Evolutionary conservation across 2,888 invertebrate genomes (phyloP), one percentile per base, ranked within the genome.

Genomic region (Himalopsyche anomala): DNA sequence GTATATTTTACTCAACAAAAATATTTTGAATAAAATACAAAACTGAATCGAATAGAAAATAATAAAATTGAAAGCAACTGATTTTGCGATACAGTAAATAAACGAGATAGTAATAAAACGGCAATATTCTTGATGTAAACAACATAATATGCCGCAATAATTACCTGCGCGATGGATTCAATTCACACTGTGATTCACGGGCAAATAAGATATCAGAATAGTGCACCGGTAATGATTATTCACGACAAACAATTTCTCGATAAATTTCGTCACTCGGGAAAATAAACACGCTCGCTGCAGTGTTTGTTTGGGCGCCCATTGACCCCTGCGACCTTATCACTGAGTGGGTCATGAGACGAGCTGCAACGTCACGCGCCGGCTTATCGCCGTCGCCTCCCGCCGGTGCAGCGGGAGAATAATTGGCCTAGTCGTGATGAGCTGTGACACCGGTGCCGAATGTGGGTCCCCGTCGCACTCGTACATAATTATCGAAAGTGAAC

Each of bases 291-390:
- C 74, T 15, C 74, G 36, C 74, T 36, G 74, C 36, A 74, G 74
- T 74, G 74, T 74, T 74, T 74, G 74, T 38, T 74, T 74, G 74
- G 36, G 74, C 74, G 74, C 74, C 28, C 74, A 74, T 36, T 74
- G 74, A 74, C 74, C 74, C 74, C 36, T 38, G 12, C 38, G 74
- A 74, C 74, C 74, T 74, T 74, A 74, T 74, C 74, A 74, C 74
- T 74, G 74, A 74, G 74, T 74, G 74, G 74, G 74, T 74, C 74
- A 74, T 74, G 74, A 74, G 74, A 74, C 74, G 74, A 74, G 74
- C 74, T 11, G 74, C 38, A 38, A 74, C 74, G 74, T 74, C 74
- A 15, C 36, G 74, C 74, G 74, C 38, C 19, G 38, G 19, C 36
- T 74, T 74, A 74, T 74, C 74, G 38, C 12, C 2, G 19, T 15